A percentile compares a stretch with the other conserved stretches of the same genome.
Conservation (phyloP, 2,797 vertebrate genomes). For the Ceryle rudis region DNA sequence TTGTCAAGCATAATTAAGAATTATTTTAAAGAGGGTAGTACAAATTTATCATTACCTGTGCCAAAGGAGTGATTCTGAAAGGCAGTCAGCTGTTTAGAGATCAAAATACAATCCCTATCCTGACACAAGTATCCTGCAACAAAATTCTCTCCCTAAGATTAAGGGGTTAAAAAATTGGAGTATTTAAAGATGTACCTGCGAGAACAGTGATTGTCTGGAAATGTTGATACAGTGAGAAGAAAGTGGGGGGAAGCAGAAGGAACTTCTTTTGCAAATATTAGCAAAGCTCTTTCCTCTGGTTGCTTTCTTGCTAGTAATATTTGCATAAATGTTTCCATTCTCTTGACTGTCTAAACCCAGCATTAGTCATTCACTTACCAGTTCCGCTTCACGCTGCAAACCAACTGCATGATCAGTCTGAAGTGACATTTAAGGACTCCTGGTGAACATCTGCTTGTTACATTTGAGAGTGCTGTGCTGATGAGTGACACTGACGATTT, state of each 20-base stretch:
- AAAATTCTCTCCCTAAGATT: not conserved
- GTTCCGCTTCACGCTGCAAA: not conserved
- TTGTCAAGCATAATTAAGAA: conserved; percentile 58
- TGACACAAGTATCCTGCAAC: not conserved
- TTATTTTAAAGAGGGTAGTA: conserved; percentile 19
- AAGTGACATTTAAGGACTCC: not conserved
- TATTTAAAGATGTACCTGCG: not conserved
- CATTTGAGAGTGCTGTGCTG: not conserved
- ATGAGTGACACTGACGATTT: not conserved
- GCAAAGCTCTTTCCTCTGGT: not conserved
- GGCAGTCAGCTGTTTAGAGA: not conserved
- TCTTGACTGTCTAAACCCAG: not conserved
- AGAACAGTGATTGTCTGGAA: not conserved
- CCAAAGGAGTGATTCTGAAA: conserved; percentile 34
- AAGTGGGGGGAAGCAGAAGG: not conserved
- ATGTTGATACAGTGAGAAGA: not conserved
- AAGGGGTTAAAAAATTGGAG: not conserved
- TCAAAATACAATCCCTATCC: not conserved
- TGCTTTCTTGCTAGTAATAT: not conserved
- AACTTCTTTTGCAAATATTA: not conserved
- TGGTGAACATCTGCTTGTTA: not conserved
- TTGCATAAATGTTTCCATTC: conserved; percentile 29
- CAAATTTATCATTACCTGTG: conserved; percentile 27
- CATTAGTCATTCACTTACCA: not conserved
- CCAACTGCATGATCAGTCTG: not conserved